Percentiles rank a stretch among this genome's conserved stretches.
These are phyloP conservation scores for Trinorchestia longiramus DNA, from an alignment of 1,140 invertebrate species.

Conservation along the genomic window DNA sequence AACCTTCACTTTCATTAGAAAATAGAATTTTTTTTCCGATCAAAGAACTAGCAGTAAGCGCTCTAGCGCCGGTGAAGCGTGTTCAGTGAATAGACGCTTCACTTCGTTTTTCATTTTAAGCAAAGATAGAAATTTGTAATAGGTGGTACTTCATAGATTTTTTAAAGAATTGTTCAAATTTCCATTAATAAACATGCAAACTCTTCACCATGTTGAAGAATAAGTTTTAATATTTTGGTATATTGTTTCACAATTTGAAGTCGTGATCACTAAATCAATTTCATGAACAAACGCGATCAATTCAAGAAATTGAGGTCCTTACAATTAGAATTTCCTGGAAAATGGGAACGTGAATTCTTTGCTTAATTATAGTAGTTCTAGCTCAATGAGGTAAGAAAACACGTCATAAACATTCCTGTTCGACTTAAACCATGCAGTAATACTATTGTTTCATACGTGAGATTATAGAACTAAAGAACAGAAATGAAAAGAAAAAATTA, in stretches of 20 bases:
- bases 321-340: not conserved
- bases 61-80: not conserved
- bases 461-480: not conserved
- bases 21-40: not conserved
- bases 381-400: not conserved
- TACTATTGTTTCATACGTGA: not conserved
- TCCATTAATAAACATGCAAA: not conserved
- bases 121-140: not conserved
- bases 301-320: not conserved
- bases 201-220: not conserved
- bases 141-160: not conserved
- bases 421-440: not conserved
- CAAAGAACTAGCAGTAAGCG: not conserved
- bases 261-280: not conserved
- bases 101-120: not conserved
- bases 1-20: slow-evolving; percentile 51
- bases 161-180: not conserved
- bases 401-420: not conserved
- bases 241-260: not conserved
- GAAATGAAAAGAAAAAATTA: not conserved
- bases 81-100: not conserved
- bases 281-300: not conserved
- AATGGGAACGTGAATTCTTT: not conserved
- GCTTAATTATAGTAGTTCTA: not conserved
- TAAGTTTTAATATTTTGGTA: not conserved